These are phyloP conservation scores for Eilema griseolum DNA, from an alignment of 2,888 invertebrate species.

Conservation along the genomic window DNA sequence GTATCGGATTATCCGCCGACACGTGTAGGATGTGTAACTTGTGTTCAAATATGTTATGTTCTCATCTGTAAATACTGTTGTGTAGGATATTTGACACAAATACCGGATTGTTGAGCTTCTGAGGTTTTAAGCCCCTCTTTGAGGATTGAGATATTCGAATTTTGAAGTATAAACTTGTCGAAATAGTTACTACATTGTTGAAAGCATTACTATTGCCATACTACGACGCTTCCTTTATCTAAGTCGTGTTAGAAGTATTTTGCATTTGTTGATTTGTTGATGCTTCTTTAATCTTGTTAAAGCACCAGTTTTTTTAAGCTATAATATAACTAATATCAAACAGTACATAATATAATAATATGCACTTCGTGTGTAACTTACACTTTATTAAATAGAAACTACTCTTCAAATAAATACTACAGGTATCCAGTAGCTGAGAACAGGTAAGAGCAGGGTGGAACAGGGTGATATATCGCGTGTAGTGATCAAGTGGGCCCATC, in stretches of 20 bases:
- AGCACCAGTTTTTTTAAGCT: no score
- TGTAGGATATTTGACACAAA: conserved; percentile 14
- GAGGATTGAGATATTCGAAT: conserved; percentile 6
- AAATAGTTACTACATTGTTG: not conserved
- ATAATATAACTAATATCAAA: no score
- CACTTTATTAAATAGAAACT: not conserved
- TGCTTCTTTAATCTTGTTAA: no score
- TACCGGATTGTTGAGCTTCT: conserved; percentile 2
- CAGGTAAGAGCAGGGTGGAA: conserved; percentile 11
- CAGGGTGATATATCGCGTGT: conserved; percentile 46
- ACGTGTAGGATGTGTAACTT: conserved; percentile 15
- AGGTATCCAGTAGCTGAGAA: conserved; percentile 4
- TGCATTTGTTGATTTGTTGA: no score
- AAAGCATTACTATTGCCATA: not conserved
- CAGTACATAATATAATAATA: not conserved
- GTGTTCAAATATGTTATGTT: conserved; percentile 22
- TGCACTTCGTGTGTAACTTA: not conserved
- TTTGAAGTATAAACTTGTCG: conserved; percentile 1
- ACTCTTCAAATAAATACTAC: conserved; percentile 11
- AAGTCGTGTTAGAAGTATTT: not conserved
- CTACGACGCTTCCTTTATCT: not conserved
- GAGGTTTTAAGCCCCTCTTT: conserved; percentile 9
- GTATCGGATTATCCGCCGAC: conserved; percentile 19
- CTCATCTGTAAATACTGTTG: conserved; percentile 23
- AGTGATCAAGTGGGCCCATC: conserved; percentile 49